A percentile compares a stretch with the other conserved stretches of the same genome.
Evolutionary conservation across 2,888 invertebrate species (phyloP).

Genomic region (Hemistola chrysoprasaria): DNA sequence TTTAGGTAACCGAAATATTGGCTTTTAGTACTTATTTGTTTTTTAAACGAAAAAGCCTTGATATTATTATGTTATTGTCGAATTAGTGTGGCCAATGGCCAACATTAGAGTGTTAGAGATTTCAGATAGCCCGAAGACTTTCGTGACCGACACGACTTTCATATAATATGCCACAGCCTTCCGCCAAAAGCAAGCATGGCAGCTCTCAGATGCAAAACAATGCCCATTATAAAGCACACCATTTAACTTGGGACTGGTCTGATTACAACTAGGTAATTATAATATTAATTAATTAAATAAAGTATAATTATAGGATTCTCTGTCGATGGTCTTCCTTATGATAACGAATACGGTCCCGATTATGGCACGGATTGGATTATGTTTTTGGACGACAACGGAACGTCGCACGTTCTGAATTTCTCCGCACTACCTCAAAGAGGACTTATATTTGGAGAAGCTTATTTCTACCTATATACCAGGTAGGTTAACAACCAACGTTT

Average conservation of each 20-base stretch:
- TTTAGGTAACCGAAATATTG: conserved; percentile 13
- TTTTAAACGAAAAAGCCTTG: too few species aligned
- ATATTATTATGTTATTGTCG: too few species aligned
- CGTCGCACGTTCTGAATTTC: conserved; percentile 59
- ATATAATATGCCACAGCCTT: too few species aligned
- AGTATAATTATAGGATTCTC: conserved; percentile 29
- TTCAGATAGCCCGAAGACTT: too few species aligned
- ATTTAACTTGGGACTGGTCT: background rate
- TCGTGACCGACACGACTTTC: too few species aligned
- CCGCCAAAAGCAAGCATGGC: too few species aligned
- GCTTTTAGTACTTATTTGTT: too few species aligned
- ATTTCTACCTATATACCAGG: conserved; percentile 74
- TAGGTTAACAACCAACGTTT: too few species aligned
- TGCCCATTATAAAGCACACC: too few species aligned
- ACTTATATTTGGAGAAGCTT: conserved; percentile 57
- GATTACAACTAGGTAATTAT: background rate
- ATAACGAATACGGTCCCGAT: conserved; percentile 45
- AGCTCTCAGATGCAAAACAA: too few species aligned
- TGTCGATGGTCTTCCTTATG: conserved; percentile 33
- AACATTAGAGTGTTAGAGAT: too few species aligned
- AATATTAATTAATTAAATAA: background rate
- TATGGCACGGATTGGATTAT: conserved; percentile 74
- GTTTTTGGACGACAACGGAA: conserved; percentile 68
- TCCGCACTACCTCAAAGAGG: conserved; percentile 50
- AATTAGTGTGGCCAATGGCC: too few species aligned